Percentiles rank a stretch among this genome's conserved stretches.
Evolutionary conservation across 1,140 invertebrate species (phyloP).

Genomic region (Pollicipes pollicipes): DNA sequence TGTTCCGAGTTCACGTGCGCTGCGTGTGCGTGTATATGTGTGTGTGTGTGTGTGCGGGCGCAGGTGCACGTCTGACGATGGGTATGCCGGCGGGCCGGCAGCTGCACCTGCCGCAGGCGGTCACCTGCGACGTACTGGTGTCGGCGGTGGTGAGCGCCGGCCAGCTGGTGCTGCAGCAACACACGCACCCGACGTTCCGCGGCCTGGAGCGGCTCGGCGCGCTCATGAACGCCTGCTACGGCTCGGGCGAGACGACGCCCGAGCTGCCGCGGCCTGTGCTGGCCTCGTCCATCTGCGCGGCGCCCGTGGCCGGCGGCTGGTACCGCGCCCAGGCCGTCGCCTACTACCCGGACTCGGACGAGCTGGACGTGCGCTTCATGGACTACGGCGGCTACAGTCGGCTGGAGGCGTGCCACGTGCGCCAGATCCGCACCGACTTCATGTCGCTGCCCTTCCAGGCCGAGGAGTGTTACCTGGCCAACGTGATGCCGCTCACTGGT

Average conservation of each 20-base stretch:
- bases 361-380: conserved; percentile 67
- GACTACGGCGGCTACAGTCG: conserved; percentile 83
- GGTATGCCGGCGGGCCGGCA: too few relatives aligned
- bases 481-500: conserved; percentile 64
- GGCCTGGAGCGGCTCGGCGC: conserved; percentile 55
- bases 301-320: conserved; percentile 63
- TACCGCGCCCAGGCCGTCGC: conserved; percentile 67
- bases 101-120: conserved; percentile 65
- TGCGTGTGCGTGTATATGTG: too few relatives aligned
- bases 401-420: conserved; percentile 48
- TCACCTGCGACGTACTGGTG: conserved; percentile 81
- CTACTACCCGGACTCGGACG: conserved; percentile 35
- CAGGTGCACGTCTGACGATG: too few relatives aligned
- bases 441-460: conserved; percentile 88
- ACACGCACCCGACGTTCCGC: conserved; percentile 75
- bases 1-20: too few relatives aligned
- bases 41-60: too few relatives aligned
- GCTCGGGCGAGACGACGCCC: conserved; percentile 28
- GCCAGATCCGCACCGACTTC: conserved; percentile 81
- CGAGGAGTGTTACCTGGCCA: conserved; percentile 75
- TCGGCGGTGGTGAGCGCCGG: conserved; percentile 63
- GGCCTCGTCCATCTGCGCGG: conserved; percentile 52
- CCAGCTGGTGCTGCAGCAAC: conserved; percentile 82
- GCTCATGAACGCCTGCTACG: conserved; percentile 33
- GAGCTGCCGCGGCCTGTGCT: conserved; percentile 32